Evolutionary conservation across 2,113 vertebrate species (phyloP), one percentile per base, ranked within the genome.

Genomic region (Nannospalax galili): DNA sequence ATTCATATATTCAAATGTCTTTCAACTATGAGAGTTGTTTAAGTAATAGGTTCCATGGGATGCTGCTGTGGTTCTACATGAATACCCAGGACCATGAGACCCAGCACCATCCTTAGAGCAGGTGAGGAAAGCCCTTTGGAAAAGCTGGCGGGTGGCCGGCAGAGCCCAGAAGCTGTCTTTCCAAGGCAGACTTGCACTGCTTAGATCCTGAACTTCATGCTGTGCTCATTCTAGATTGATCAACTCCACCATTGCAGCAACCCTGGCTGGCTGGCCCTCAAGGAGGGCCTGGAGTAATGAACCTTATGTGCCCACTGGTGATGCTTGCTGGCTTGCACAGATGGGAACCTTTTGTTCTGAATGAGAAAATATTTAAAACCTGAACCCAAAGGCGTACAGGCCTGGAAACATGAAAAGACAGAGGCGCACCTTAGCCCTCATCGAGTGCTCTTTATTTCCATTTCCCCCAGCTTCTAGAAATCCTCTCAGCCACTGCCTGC

Each of bases 161-260:
- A 92, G 96, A 73, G 2, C 8, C n/a, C 45, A 72, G 20, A 52
- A 91, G 40, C 69, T 82, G 72, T 28, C n/a, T 73, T 74, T 65
- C n/a, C 96, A 95, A 97, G 0, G 11, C 70, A 77, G 92, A 92
- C 80, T 94, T 86, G 16, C 82, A 70, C 96, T 98, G 97, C 98
- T 97, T 97, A 97, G 96, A 96, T 45, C 64, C 75, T 45, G 94
- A 94, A 92, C 95, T 93, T 89, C 91, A 73, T 92, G 89, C 65
- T 96, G 94, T 10, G 19, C 81, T 30, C n/a, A 86, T 69, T 96
- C 95, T 89, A 45, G 4, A 19, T 58, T 58, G 87, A 89, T 65
- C 77, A 85, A 91, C 10, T 10, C 70, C 1, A 0, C 60, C 30
- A 77, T 90, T 45, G 30, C 84, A 60, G 92, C 92, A 80, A 92